These are phyloP conservation scores for Melopsittacus undulatus DNA, from an alignment of 2,797 vertebrate species.

Conservation along the genomic window DNA sequence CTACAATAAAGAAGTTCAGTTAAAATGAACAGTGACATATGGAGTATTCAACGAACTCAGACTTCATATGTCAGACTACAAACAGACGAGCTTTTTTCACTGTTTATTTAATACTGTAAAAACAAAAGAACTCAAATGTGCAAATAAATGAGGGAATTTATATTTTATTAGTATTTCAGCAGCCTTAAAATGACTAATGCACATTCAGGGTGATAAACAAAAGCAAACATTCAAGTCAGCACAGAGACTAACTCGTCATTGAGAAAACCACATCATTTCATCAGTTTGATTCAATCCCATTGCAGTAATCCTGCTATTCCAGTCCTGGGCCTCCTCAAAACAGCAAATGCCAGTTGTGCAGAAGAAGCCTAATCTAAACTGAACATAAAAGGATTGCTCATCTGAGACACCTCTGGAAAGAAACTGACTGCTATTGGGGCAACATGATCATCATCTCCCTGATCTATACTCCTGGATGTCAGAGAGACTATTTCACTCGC, in stretches of 20 bases:
- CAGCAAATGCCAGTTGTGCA: background rate
- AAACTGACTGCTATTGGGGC: background rate
- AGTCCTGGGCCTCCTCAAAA: background rate
- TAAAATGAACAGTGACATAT: background rate
- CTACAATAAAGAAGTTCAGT: background rate
- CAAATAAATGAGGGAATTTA: background rate
- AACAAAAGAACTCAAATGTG: background rate
- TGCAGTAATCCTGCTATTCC: background rate
- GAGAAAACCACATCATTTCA: background rate
- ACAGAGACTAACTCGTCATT: background rate
- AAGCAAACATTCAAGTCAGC: background rate
- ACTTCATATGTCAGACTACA: background rate
- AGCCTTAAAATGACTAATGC: background rate
- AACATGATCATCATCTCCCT: background rate
- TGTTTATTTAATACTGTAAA: background rate
- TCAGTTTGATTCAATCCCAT: background rate
- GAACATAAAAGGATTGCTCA: background rate
- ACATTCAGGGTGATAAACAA: background rate
- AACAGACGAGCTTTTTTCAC: background rate
- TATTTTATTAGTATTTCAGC: background rate
- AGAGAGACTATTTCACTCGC: background rate
- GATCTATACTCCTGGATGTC: background rate
- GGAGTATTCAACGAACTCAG: background rate
- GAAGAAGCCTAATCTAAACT: background rate
- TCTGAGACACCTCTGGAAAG: background rate